Evolutionary conservation across 2,888 invertebrate species (phyloP).

Genomic region (Acleris emargana): DNA sequence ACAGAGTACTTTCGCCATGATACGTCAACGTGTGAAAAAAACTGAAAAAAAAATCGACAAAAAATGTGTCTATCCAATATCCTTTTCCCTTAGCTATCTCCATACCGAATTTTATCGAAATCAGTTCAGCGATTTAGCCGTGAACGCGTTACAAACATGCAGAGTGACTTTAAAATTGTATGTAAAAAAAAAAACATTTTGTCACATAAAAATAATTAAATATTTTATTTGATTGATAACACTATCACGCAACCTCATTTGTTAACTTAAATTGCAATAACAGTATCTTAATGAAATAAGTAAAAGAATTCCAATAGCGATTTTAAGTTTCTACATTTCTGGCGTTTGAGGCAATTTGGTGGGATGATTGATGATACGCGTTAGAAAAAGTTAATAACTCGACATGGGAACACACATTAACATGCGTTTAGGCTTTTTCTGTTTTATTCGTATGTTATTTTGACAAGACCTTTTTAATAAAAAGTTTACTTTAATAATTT

Average conservation of each 20-base stretch:
- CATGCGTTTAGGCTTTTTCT: conserved; percentile 39
- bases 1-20: background rate
- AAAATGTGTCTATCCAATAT: no score
- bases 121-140: no score
- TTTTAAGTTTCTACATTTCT: conserved; percentile 42
- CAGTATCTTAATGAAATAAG: conserved; percentile 18
- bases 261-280: conserved; percentile 41
- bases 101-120: no score
- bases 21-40: no score
- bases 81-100: no score
- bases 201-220: no score
- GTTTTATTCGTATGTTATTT: conserved; percentile 33
- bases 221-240: no score
- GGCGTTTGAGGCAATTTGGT: conserved; percentile 36
- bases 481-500: background rate
- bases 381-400: conserved; percentile 52
- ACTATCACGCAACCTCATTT: no score
- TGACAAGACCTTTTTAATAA: conserved; percentile 9
- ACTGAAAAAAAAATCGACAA: no score
- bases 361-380: conserved; percentile 48
- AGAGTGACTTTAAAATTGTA: no score
- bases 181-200: no score
- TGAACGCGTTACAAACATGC: no score
- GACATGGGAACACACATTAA: conserved; percentile 43
- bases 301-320: conserved; percentile 33